A percentile compares a stretch with the other conserved stretches of the same genome.
These are phyloP conservation scores for Epinotia brunnichana DNA, from an alignment of 2,888 invertebrate genomes.

Conservation along the genomic window DNA sequence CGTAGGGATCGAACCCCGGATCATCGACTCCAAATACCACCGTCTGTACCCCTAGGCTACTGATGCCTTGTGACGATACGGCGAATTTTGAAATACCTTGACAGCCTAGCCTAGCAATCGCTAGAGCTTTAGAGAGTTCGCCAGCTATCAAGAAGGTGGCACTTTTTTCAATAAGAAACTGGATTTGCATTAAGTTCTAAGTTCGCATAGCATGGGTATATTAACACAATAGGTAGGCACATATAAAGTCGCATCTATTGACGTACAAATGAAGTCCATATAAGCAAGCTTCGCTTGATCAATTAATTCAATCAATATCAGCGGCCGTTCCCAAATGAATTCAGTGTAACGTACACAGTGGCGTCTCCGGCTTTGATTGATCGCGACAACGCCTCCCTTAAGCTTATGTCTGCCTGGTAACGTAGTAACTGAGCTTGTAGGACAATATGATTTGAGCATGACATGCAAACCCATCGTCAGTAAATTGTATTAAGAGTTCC, in stretches of 20 bases:
- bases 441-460: slow-evolving; percentile 4
- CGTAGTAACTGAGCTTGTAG: slow-evolving; percentile 4
- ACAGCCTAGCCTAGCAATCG: too few relatives aligned
- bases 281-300: slow-evolving; percentile 21
- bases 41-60: too few relatives aligned
- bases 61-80: too few relatives aligned
- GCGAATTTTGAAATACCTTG: too few relatives aligned
- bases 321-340: slow-evolving; percentile 16
- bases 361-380: slow-evolving; percentile 26
- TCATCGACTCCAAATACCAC: too few relatives aligned
- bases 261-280: background rate
- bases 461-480: background rate
- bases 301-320: slow-evolving; percentile 14
- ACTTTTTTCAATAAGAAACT: too few relatives aligned
- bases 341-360: background rate
- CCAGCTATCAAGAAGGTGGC: too few relatives aligned
- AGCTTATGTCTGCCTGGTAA: slow-evolving; percentile 23
- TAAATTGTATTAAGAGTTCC: too few relatives aligned
- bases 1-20: too few relatives aligned
- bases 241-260: background rate
- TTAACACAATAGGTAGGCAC: background rate
- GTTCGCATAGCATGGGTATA: too few relatives aligned
- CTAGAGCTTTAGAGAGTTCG: too few relatives aligned
- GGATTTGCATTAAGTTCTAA: too few relatives aligned
- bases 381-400: slow-evolving; percentile 22